A percentile compares a stretch with the other conserved stretches of the same genome.
phyloP scores from a whole-genome alignment of 1,140 invertebrate genomes.

The Apis cerana region DNA sequence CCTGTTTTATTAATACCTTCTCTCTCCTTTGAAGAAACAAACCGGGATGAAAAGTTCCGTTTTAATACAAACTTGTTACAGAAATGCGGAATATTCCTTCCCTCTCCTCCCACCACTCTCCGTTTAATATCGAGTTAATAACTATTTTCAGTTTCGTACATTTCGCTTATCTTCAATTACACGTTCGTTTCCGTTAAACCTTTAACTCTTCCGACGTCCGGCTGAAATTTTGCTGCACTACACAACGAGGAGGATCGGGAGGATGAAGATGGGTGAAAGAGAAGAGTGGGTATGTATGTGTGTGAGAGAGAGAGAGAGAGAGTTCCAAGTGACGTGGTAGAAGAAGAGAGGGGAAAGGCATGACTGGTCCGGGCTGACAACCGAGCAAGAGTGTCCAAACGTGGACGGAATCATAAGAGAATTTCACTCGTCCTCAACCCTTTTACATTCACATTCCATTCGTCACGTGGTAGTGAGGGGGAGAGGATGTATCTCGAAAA shows the following conservation, averaged over 20 bases:
- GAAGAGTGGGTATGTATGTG: not conserved
- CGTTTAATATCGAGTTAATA: constrained; percentile 2
- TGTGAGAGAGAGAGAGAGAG: not conserved
- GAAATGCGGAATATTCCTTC: not conserved
- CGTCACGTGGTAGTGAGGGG: constrained; percentile 5
- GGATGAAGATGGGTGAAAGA: not conserved
- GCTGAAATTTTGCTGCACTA: constrained; percentile 4
- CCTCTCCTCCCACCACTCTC: not conserved
- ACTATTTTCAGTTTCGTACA: not conserved
- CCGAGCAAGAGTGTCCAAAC: constrained; percentile 55
- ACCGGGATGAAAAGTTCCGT: not conserved
- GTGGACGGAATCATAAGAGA: constrained; percentile 65
- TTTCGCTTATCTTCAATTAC: not conserved
- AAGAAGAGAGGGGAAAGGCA: not conserved
- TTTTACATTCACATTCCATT: constrained; percentile 65
- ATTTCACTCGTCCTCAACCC: constrained; percentile 48
- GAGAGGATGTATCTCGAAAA: constrained; percentile 42
- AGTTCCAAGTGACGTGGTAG: not conserved
- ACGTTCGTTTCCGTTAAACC: not conserved
- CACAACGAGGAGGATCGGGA: not conserved
- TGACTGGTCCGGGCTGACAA: constrained; percentile 52
- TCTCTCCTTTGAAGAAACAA: not conserved
- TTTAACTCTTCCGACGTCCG: constrained; percentile 15
- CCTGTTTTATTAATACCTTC: not conserved
- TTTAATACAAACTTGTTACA: not conserved